Evolutionary conservation across 2,888 invertebrate species (phyloP).

Genomic region (Drosophila barbarae): DNA sequence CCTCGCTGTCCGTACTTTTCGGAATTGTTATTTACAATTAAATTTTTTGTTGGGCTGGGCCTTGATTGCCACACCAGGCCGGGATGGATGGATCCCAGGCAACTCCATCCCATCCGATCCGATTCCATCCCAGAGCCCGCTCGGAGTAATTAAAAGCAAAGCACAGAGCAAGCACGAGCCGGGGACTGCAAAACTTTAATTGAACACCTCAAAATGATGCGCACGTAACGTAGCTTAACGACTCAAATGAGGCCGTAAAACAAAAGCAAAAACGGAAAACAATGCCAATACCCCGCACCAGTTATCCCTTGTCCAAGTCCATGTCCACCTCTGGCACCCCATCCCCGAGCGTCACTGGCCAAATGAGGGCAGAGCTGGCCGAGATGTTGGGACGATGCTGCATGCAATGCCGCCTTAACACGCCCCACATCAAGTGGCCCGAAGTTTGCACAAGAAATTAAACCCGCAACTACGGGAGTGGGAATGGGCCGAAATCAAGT

Average conservation of each 20-base stretch:
- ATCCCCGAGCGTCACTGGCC: slow-evolving; percentile 42
- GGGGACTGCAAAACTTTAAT: slow-evolving; percentile 53
- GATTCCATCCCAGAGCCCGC: slow-evolving; percentile 15
- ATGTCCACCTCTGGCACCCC: slow-evolving; percentile 13
- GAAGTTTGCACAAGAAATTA: slow-evolving; percentile 74
- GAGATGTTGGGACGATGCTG: slow-evolving; percentile 32
- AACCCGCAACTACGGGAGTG: slow-evolving; percentile 42
- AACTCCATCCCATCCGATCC: slow-evolving; percentile 19
- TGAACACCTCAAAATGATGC: slow-evolving; percentile 76
- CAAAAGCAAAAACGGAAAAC: slow-evolving; percentile 20
- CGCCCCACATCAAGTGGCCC: slow-evolving; percentile 52
- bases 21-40: slow-evolving; percentile 42
- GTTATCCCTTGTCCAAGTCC: slow-evolving; percentile 43
- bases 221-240: slow-evolving; percentile 72
- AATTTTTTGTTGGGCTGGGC: slow-evolving; percentile 33
- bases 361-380: slow-evolving; percentile 65
- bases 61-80: slow-evolving; percentile 35
- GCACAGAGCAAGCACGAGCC: slow-evolving; percentile 43
- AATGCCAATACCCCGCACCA: slow-evolving; percentile 34
- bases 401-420: slow-evolving; percentile 49
- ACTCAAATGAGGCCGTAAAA: slow-evolving; percentile 47
- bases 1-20: slow-evolving; percentile 24
- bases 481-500: slow-evolving; percentile 53
- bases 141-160: slow-evolving; percentile 36
- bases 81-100: slow-evolving; percentile 26